Evolutionary conservation across 2,113 vertebrate species (phyloP).

Genomic region (Calonectris borealis): DNA sequence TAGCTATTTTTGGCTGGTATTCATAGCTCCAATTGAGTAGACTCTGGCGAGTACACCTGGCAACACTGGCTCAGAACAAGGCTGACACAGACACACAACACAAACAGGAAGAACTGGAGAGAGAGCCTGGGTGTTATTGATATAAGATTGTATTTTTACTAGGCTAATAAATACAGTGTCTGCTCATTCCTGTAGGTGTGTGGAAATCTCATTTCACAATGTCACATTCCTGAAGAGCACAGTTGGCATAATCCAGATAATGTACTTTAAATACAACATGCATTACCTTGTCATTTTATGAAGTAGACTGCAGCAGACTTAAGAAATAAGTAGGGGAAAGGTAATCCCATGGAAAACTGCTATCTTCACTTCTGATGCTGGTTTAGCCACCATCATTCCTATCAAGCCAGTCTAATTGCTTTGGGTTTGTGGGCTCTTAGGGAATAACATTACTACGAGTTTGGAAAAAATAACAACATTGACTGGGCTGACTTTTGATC

Average conservation of each 20-base stretch:
- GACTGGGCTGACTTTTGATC: slow-evolving; percentile 44
- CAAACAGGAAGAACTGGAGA: slow-evolving; percentile 45
- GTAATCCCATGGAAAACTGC: background rate
- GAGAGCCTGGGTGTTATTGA: slow-evolving; percentile 29
- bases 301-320: background rate
- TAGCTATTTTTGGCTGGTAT: background rate
- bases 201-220: slow-evolving; percentile 52
- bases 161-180: slow-evolving; percentile 39
- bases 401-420: background rate
- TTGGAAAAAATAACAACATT: slow-evolving; percentile 14
- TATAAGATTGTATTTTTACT: slow-evolving; percentile 50
- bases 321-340: background rate
- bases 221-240: slow-evolving; percentile 49
- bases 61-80: slow-evolving; percentile 11
- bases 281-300: background rate
- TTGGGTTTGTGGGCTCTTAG: slow-evolving; percentile 30
- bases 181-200: slow-evolving; percentile 48
- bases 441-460: background rate
- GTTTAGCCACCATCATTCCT: background rate
- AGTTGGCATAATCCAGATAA: background rate
- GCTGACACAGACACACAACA: slow-evolving; percentile 36
- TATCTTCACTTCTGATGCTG: background rate
- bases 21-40: slow-evolving; percentile 18
- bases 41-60: slow-evolving; percentile 6
- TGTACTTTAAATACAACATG: background rate